Base-by-base conservation (phyloP, 1,140 invertebrate species). In the Neoseiulus cucumeris region DNA sequence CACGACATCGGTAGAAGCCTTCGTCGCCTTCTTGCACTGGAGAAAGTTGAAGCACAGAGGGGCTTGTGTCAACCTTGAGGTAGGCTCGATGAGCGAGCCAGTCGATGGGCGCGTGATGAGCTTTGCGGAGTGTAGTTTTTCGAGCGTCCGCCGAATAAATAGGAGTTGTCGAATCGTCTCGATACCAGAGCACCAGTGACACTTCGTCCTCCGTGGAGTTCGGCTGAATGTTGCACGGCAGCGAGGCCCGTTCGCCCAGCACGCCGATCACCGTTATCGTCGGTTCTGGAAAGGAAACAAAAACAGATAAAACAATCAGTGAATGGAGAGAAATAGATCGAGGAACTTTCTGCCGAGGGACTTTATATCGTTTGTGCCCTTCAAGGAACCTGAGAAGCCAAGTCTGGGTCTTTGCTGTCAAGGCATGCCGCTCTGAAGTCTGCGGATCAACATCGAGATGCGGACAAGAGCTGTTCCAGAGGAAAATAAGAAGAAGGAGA, bases 101-200 rank as follows among this genome's bases (percentile, higher is more conserved):
- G 51, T 59, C 51, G 22, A 64, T 64, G 45, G 33, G 25, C 17
- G 67, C 70, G 64, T 71, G 71, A 65, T 69, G 68, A 14, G 69
- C 68, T 33, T 66, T 47, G 7, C 65, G 42, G 0, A 70, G 33
- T 39, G 66, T 20, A 9, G 44, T 45, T 7, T 28, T 66, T 20
- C 71, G 67, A 7, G 71, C 68, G 64, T 72, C 71, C 12, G 71
- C 44, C 17, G 66, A 70, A 51, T 89, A 91, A 69, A 92, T 82
- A 44, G 89, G 87, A 74, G 87, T 88, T 59, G 84, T 83, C 25
- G 82, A 84, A 64, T 83, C 83, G 72, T 89, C 85, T 69, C 86
- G 80, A 25, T 59, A 59, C 51, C 51, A 59, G 25, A 59, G 33
- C 33, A 59, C 51, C 4, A 59, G 9, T 17, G 51, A 59, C 51